Percentiles rank a stretch among this genome's conserved stretches.
Evolutionary conservation across 2,113 vertebrate genomes (phyloP).

Genomic region (Eurystomus gularis): DNA sequence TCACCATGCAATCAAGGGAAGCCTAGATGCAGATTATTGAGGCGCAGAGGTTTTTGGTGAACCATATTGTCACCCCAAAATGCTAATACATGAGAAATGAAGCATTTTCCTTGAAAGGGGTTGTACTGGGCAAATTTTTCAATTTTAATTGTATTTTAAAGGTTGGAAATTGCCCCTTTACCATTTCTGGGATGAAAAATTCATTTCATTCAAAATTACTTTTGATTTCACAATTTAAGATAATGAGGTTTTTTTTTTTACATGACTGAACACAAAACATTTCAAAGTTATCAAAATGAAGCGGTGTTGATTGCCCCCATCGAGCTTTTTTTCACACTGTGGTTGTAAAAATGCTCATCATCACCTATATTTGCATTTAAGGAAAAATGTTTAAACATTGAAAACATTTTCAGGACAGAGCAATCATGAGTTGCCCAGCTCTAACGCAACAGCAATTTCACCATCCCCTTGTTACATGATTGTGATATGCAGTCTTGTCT

Average conservation of each 20-base stretch:
- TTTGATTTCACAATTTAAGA: constrained; percentile 57
- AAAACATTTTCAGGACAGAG: constrained; percentile 12
- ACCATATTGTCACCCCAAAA: constrained; percentile 15
- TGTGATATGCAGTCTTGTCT: neutral
- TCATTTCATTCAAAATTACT: constrained; percentile 34
- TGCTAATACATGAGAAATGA: neutral
- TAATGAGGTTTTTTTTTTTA: constrained; percentile 2
- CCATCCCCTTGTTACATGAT: neutral
- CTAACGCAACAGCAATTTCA: constrained; percentile 33
- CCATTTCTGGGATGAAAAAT: constrained; percentile 10
- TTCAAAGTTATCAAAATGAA: constrained; percentile 42
- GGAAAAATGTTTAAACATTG: neutral
- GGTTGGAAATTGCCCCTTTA: constrained; percentile 8
- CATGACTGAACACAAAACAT: neutral
- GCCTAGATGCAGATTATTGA: constrained; percentile 27
- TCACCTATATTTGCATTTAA: neutral
- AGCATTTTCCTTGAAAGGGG: neutral
- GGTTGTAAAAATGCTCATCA: constrained; percentile 7
- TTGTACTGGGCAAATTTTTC: neutral
- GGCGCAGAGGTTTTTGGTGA: constrained; percentile 48
- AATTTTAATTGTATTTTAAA: constrained; percentile 17
- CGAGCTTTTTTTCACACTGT: neutral
- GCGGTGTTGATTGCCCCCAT: neutral
- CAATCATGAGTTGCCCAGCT: constrained; percentile 13
- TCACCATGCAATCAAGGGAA: constrained; percentile 49